Percentiles rank a stretch among this genome's conserved stretches.
phyloP scores from a whole-genome alignment of 2,888 invertebrate species.

The Drosophila emarginata region DNA sequence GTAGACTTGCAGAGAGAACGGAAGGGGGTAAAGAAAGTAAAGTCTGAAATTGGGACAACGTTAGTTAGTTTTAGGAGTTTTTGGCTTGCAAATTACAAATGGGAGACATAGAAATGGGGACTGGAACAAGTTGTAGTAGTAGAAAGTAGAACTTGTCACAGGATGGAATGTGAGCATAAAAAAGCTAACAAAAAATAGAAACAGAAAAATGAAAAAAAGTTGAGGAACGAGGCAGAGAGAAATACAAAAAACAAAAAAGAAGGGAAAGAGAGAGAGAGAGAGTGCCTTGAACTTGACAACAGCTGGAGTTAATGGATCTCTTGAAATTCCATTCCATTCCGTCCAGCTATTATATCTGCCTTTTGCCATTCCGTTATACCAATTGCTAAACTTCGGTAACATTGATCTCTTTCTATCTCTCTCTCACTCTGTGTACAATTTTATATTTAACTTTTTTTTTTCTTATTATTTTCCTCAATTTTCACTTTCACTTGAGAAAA shows the following conservation, averaged over 20 bases:
- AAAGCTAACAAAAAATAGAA: background rate
- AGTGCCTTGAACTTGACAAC: conserved; percentile 55
- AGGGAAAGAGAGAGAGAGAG: conserved; percentile 13
- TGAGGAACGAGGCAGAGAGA: background rate
- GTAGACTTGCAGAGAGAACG: background rate
- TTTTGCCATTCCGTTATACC: conserved; percentile 11
- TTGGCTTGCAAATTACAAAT: conserved; percentile 67
- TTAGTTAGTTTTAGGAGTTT: conserved; percentile 42
- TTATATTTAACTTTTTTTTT: too few relatives aligned
- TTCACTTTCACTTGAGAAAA: conserved; percentile 77
- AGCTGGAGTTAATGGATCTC: conserved; percentile 15
- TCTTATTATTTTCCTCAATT: conserved; percentile 73
- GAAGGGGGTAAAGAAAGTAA: background rate
- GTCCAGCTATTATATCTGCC: background rate
- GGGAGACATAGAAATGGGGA: conserved; percentile 18
- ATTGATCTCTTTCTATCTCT: conserved; percentile 57
- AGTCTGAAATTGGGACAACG: conserved; percentile 68
- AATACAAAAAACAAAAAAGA: conserved; percentile 31
- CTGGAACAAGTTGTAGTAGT: conserved; percentile 57
- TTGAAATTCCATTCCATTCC: background rate
- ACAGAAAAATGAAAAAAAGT: conserved; percentile 37
- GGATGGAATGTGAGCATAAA: conserved; percentile 46
- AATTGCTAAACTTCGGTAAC: conserved; percentile 33
- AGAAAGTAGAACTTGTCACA: conserved; percentile 73
- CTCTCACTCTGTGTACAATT: conserved; percentile 35